phyloP scores from a whole-genome alignment of 1,140 invertebrate species.

The Triops cancriformis region DNA sequence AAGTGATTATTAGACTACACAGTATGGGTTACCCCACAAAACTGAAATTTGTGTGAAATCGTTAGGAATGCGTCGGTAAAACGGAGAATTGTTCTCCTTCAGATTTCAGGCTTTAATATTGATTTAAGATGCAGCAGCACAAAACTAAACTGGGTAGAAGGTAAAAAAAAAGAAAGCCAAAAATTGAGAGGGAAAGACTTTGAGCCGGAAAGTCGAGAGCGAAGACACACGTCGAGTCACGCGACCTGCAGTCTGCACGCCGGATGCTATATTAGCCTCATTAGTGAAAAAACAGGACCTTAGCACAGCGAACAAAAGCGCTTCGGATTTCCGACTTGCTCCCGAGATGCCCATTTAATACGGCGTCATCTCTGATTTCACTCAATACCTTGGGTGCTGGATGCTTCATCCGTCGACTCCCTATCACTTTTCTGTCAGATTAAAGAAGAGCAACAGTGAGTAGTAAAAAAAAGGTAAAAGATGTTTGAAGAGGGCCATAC shows the following conservation, averaged over 20 bases:
- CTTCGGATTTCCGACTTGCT: constrained; percentile 12
- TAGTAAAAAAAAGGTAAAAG: neutral
- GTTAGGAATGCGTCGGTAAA: no score
- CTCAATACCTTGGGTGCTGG: neutral
- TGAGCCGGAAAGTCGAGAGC: neutral
- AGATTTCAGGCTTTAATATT: no score
- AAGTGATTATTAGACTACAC: no score
- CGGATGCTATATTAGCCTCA: constrained; percentile 13
- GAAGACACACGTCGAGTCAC: constrained; percentile 9
- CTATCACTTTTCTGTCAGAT: neutral
- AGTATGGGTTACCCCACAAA: no score
- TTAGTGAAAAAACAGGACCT: constrained; percentile 14
- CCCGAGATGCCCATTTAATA: constrained; percentile 5
- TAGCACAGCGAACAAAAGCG: constrained; percentile 7
- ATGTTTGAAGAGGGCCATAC: neutral
- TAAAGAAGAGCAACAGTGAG: neutral
- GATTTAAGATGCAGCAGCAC: no score
- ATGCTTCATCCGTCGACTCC: neutral
- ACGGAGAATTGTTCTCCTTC: no score
- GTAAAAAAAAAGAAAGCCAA: neutral
- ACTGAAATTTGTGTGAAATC: no score
- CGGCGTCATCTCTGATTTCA: constrained; percentile 1
- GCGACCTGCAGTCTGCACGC: neutral
- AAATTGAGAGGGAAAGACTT: neutral
- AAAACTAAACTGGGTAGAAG: neutral